Evolutionary conservation across 2,113 vertebrate genomes (phyloP).

Genomic region (Pimephales promelas): DNA sequence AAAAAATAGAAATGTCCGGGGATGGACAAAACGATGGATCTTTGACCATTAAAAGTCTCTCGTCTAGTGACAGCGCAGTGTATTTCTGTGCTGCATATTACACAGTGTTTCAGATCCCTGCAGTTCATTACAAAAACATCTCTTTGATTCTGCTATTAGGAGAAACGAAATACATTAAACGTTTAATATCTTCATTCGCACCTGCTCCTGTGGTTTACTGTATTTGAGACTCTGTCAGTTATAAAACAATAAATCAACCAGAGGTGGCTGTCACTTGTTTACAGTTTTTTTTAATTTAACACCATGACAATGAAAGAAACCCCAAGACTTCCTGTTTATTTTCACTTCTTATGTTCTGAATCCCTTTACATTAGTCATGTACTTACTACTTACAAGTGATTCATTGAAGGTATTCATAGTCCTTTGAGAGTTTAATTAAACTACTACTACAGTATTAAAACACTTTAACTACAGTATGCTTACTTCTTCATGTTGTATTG

Average conservation of each 20-base stretch:
- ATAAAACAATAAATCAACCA: not conserved
- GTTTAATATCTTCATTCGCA: slow-evolving; percentile 10
- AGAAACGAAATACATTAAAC: not conserved
- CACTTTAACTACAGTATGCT: too few species aligned
- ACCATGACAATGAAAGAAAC: not conserved
- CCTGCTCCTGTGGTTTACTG: slow-evolving; percentile 38
- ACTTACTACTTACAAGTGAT: not conserved
- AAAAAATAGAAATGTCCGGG: slow-evolving; percentile 9
- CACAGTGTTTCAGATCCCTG: slow-evolving; percentile 33
- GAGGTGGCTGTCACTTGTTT: too few species aligned
- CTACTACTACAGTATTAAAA: too few species aligned
- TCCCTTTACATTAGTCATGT: not conserved
- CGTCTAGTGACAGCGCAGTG: slow-evolving; percentile 6
- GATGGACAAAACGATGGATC: slow-evolving; percentile 23
- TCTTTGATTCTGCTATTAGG: not conserved
- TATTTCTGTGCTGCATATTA: slow-evolving; percentile 52
- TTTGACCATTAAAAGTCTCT: slow-evolving; percentile 25
- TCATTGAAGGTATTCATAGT: too few species aligned
- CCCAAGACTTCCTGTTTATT: not conserved
- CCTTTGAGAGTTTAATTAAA: too few species aligned
- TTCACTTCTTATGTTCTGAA: not conserved
- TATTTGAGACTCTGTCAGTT: not conserved
- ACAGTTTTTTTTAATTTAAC: not conserved
- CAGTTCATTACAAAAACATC: slow-evolving; percentile 36
- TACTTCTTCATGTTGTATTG: too few species aligned